Conservation (phyloP, 2,797 vertebrate genomes). For the Poeciliopsis gracilis region DNA sequence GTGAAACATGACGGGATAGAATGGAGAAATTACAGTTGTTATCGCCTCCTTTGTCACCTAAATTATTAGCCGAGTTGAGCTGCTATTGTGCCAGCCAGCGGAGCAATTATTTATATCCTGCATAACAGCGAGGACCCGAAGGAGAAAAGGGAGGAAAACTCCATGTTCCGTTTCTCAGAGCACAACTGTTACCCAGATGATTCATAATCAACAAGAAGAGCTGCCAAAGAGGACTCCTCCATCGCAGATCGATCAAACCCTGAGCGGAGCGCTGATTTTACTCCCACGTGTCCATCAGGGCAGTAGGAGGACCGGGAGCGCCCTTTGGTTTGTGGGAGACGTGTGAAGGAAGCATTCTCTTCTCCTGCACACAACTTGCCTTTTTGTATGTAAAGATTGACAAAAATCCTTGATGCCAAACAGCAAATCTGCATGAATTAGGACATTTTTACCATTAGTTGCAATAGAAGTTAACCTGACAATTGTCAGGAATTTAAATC, state of each 20-base stretch:
- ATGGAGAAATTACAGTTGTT: constrained; percentile 46
- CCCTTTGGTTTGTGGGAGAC: constrained; percentile 40
- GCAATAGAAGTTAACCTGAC: background rate
- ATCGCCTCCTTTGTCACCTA: constrained; percentile 57
- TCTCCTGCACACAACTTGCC: constrained; percentile 27
- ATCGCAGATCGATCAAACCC: constrained; percentile 65
- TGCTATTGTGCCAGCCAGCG: constrained; percentile 25
- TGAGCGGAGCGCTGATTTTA: constrained; percentile 41
- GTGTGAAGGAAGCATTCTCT: constrained; percentile 23
- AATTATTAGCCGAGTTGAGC: constrained; percentile 50
- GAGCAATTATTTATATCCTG: constrained; percentile 41
- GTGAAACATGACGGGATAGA: constrained; percentile 46
- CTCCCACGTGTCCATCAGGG: constrained; percentile 50
- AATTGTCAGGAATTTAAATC: constrained; percentile 9
- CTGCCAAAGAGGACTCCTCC: constrained; percentile 59
- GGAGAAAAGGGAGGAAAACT: constrained; percentile 27
- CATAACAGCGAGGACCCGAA: constrained; percentile 11
- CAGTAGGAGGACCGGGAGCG: constrained; percentile 37
- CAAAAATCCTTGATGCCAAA: background rate
- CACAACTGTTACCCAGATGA: constrained; percentile 56
- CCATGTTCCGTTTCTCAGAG: background rate
- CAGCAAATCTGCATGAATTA: background rate
- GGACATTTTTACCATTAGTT: background rate
- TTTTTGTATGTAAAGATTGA: background rate
- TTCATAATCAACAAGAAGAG: constrained; percentile 50